These are phyloP conservation scores for Lasioglossum baleicum DNA, from an alignment of 1,140 invertebrate genomes.

Conservation along the genomic window DNA sequence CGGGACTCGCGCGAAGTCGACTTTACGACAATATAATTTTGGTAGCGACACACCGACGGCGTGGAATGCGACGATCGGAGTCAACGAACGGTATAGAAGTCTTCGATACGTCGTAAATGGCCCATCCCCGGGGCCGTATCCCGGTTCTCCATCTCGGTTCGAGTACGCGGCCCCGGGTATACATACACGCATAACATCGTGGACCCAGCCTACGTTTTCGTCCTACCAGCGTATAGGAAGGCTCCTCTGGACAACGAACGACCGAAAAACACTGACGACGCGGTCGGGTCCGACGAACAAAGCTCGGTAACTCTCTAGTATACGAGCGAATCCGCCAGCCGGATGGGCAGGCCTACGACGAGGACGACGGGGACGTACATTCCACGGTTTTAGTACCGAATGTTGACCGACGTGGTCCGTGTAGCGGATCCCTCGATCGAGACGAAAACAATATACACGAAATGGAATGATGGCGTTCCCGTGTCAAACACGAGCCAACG, in stretches of 20 bases:
- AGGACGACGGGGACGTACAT: background rate
- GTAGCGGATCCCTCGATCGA: background rate
- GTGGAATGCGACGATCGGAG: conserved; percentile 61
- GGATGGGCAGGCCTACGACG: conserved; percentile 19
- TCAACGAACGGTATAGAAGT: conserved; percentile 64
- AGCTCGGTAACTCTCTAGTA: conserved; percentile 41
- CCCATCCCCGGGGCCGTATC: conserved; percentile 30
- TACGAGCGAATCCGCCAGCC: conserved; percentile 22
- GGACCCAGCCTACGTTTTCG: conserved; percentile 55
- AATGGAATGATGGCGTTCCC: background rate
- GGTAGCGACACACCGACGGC: conserved; percentile 53
- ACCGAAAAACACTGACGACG: conserved; percentile 39
- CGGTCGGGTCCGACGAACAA: conserved; percentile 22
- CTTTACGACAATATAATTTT: conserved; percentile 64
- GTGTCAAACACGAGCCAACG: background rate
- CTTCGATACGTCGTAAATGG: conserved; percentile 65
- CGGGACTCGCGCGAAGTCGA: conserved; percentile 32
- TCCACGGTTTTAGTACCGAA: conserved; percentile 35
- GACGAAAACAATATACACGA: background rate
- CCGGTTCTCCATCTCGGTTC: conserved; percentile 39
- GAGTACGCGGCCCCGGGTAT: conserved; percentile 11
- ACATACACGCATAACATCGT: conserved; percentile 42
- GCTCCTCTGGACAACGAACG: conserved; percentile 14
- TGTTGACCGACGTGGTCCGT: conserved; percentile 1
- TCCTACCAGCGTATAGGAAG: conserved; percentile 16